phyloP scores from a whole-genome alignment of 2,888 invertebrate species.

The Agrochola litura region DNA sequence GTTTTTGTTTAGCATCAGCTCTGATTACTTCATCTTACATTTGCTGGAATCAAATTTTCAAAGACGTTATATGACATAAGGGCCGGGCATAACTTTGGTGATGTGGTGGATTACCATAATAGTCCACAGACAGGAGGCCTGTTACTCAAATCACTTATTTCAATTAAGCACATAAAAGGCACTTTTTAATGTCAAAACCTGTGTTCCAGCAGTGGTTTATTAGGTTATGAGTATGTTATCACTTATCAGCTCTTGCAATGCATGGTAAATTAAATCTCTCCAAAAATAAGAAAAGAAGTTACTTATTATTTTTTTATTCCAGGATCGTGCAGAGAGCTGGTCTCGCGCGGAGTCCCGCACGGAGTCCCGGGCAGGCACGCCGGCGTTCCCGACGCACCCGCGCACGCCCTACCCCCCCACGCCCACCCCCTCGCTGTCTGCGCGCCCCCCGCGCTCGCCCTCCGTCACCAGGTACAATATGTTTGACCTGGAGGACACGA shows the following conservation, averaged over 20 bases:
- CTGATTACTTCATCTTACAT: not conserved
- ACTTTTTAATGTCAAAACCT: not conserved
- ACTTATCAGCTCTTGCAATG: not conserved
- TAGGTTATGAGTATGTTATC: not conserved
- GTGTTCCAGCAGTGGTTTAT: not conserved
- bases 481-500: constrained; percentile 61
- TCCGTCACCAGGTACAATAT: constrained; percentile 85
- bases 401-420: constrained; percentile 96
- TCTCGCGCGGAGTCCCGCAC: constrained; percentile 83
- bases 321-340: constrained; percentile 93
- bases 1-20: not conserved
- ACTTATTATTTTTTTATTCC: not conserved
- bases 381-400: constrained; percentile 98
- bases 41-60: not conserved
- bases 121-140: not conserved
- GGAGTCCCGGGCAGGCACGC: constrained; percentile 95
- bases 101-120: not conserved
- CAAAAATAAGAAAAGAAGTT: not conserved
- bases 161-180: not conserved
- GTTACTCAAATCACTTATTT: not conserved
- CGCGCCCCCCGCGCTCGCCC: constrained; percentile 95
- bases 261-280: not conserved
- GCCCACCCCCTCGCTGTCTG: constrained; percentile 92
- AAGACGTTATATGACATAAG: not conserved
- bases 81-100: not conserved